Evolutionary conservation across 2,797 vertebrate species (phyloP).

Genomic region (Margarornis squamiger): DNA sequence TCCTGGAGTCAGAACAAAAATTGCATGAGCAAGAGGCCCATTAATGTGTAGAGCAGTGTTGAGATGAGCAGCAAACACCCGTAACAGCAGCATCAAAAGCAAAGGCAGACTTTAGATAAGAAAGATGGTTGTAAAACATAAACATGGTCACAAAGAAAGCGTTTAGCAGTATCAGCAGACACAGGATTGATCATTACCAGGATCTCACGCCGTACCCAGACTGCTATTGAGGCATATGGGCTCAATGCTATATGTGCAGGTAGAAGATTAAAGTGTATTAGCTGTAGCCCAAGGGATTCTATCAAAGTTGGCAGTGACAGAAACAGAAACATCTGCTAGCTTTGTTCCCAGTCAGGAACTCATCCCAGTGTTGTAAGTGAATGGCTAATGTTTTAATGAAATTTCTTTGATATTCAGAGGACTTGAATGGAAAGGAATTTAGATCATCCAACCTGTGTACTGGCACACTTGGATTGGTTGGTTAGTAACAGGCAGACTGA

Average conservation of each 20-base stretch:
- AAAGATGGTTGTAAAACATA: not conserved
- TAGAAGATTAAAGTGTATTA: not conserved
- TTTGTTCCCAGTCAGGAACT: not conserved
- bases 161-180: not conserved
- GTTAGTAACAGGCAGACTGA: not conserved
- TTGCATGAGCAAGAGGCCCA: not conserved
- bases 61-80: not conserved
- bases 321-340: not conserved
- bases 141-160: not conserved
- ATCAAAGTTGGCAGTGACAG: not conserved
- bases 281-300: not conserved
- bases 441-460: not conserved
- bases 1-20: not conserved
- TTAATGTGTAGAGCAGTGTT: not conserved
- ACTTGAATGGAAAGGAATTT: not conserved
- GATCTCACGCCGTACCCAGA: not conserved
- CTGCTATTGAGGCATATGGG: not conserved
- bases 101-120: not conserved
- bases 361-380: not conserved
- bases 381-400: not conserved
- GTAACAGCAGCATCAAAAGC: not conserved
- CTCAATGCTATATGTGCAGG: not conserved
- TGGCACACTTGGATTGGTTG: not conserved
- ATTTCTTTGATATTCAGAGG: not conserved
- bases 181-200: not conserved